phyloP scores from a whole-genome alignment of 1,140 invertebrate species.

The Pararge aegeria region DNA sequence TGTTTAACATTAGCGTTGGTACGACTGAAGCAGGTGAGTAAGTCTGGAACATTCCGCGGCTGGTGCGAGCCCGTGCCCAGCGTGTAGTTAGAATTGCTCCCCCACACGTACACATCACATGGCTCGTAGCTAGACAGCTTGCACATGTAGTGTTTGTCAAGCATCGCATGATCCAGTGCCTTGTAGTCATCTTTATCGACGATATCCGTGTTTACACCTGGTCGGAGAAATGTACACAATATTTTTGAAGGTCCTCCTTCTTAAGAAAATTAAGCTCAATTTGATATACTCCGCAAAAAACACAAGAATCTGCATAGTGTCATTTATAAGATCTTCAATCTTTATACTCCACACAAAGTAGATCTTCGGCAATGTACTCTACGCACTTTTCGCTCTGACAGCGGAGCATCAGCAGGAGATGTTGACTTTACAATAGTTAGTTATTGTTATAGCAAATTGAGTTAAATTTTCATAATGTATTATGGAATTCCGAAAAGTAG shows the following conservation, averaged over 20 bases:
- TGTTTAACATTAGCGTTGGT: slow-evolving; percentile 65
- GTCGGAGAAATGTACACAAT: not conserved
- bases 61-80: slow-evolving; percentile 81
- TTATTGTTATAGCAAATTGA: too few relatives aligned
- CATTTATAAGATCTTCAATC: too few relatives aligned
- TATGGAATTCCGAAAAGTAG: too few relatives aligned
- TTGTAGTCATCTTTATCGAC: slow-evolving; percentile 75
- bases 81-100: slow-evolving; percentile 87
- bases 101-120: slow-evolving; percentile 85
- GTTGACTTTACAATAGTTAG: too few relatives aligned
- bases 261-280: too few relatives aligned
- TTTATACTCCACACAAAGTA: too few relatives aligned
- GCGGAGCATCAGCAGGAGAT: too few relatives aligned
- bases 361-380: too few relatives aligned
- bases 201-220: slow-evolving; percentile 71
- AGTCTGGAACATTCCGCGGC: slow-evolving; percentile 58
- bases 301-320: too few relatives aligned
- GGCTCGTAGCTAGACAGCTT: slow-evolving; percentile 45
- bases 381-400: too few relatives aligned
- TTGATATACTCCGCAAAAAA: too few relatives aligned
- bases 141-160: slow-evolving; percentile 71
- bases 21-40: slow-evolving; percentile 66
- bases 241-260: not conserved
- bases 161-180: slow-evolving; percentile 66
- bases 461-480: too few relatives aligned